Evolutionary conservation across 2,888 invertebrate species (phyloP).

Genomic region (Erynnis tages): DNA sequence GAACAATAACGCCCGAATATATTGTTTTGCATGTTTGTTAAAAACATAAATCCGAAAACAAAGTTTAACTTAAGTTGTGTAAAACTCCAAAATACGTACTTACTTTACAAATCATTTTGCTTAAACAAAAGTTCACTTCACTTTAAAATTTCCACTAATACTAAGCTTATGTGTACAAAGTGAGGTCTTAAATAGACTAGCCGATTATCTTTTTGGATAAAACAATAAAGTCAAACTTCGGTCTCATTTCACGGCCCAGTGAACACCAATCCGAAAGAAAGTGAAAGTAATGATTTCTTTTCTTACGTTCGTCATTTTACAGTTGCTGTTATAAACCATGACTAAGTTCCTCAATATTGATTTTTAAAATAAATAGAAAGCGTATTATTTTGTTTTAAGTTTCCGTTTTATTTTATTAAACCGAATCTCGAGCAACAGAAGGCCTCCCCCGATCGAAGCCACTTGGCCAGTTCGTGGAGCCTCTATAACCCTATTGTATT

Average conservation of each 20-base stretch:
- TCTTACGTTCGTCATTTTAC: constrained; percentile 17
- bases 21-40: no score
- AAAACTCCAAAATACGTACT: no score
- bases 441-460: no score
- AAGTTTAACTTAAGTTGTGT: no score
- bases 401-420: no score
- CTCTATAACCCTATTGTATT: no score
- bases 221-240: constrained; percentile 46
- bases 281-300: constrained; percentile 39
- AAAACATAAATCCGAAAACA: no score
- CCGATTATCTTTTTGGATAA: constrained; percentile 44
- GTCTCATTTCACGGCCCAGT: constrained; percentile 63
- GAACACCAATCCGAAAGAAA: constrained; percentile 54
- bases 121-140: constrained; percentile 13
- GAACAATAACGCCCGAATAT: no score
- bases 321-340: constrained; percentile 11
- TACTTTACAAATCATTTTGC: constrained; percentile 44
- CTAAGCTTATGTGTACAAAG: constrained; percentile 8
- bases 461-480: no score
- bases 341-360: constrained; percentile 7
- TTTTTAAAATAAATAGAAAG: constrained; percentile 17
- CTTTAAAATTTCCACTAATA: constrained; percentile 7
- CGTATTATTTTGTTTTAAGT: no score
- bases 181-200: constrained; percentile 54
- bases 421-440: no score